Evolutionary conservation across 2,888 invertebrate genomes (phyloP), one percentile per base, ranked within the genome.

Genomic region (Stenchaetothrips biformis): DNA sequence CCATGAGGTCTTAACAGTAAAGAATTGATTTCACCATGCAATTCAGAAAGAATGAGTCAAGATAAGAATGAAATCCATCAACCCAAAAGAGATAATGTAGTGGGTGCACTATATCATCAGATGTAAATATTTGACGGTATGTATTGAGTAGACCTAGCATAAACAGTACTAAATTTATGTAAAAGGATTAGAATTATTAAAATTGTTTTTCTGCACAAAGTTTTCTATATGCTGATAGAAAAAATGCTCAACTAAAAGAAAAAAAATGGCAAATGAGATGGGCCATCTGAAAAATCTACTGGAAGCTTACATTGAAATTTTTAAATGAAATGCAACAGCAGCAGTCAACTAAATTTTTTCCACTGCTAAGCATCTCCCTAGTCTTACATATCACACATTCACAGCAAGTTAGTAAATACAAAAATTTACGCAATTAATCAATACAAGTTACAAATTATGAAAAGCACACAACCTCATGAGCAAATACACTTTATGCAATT

Each of bases 251-350:
- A 4, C 37, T 2, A 37, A 37, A 37, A 4, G 37, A 37, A 4
- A 37, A 37, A 37, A 37, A 37, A 37, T 37, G 37, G 37, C 37
- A 37, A 37, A 37, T 37, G 37, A 2, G 37, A 37, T 37, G 37
- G 37, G 37, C 37, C 59, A 37, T 48, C 78, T n/a, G 79, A 47
- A 78, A 80, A 78, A 67, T 47, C 47, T 21, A 80, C 37, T 78
- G 67, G 77, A 81, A 82, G 21, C 27, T 79, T 74, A 62, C 59
- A 79, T 13, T 78, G 25, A 79, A 79, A 67, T 37, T 7, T 79
- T 18, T 78, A 7, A 77, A 79, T 25, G 48, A 79, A 80, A 80
- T 80, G 74, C 47, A 37, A 25, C 77, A 78, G 21, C 67, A 79
- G 47, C 21, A 62, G 25, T 16, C 47, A 49, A 27, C n/a, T 16